Percentiles rank a stretch among this genome's conserved stretches.
phyloP scores from a whole-genome alignment of 2,888 invertebrate genomes.

The Dryocosmus kuriphilus region DNA sequence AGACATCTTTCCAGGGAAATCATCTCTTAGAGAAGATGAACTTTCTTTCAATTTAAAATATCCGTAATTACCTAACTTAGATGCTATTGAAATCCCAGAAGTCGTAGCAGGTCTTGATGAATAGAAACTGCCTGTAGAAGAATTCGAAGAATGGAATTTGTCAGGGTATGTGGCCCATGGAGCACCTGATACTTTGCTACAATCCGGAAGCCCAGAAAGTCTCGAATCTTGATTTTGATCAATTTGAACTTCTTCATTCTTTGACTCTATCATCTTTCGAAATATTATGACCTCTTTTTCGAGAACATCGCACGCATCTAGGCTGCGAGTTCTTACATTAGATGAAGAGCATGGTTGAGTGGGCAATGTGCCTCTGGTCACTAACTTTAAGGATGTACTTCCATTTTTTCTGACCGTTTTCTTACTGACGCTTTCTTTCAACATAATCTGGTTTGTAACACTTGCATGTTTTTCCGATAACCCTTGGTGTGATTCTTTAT shows the following conservation, averaged over 20 bases:
- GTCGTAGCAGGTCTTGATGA: constrained; percentile 56
- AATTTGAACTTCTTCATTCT: constrained; percentile 87
- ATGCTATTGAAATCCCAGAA: constrained; percentile 52
- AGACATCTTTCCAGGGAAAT: constrained; percentile 51
- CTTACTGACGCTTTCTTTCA: constrained; percentile 48
- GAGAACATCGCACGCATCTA: constrained; percentile 86
- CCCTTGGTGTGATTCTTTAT: constrained; percentile 38
- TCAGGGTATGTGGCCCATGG: constrained; percentile 84
- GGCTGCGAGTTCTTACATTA: constrained; percentile 83
- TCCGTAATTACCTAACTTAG: constrained; percentile 68
- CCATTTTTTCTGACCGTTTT: constrained; percentile 37
- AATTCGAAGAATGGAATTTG: constrained; percentile 67
- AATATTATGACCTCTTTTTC: constrained; percentile 84
- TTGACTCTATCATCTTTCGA: constrained; percentile 79
- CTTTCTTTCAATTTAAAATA: constrained; percentile 67
- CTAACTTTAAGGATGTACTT: constrained; percentile 79
- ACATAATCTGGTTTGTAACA: constrained; percentile 51
- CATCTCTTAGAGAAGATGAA: constrained; percentile 56
- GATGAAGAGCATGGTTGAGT: constrained; percentile 82
- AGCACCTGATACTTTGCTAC: constrained; percentile 81
- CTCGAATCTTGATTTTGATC: constrained; percentile 86
- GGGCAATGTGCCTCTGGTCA: constrained; percentile 89
- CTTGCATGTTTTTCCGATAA: constrained; percentile 46
- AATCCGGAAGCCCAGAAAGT: constrained; percentile 81
- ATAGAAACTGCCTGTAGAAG: constrained; percentile 55